Evolutionary conservation across 1,140 invertebrate genomes (phyloP).

Genomic region (Zaprionus vittiger): DNA sequence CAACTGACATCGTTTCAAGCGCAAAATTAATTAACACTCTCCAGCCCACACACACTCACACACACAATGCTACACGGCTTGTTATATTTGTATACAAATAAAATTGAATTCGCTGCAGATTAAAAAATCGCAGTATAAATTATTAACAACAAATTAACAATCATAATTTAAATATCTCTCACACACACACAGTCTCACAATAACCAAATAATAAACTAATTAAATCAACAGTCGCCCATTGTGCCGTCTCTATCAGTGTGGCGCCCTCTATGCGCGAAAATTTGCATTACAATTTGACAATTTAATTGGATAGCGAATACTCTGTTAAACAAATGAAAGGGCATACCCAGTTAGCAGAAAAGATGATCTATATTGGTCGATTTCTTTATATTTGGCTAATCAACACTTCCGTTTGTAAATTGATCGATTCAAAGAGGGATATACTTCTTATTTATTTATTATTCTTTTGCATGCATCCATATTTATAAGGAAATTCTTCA

Average conservation of each 20-base stretch:
- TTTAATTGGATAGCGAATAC: slow-evolving; percentile 37
- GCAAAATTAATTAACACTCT: slow-evolving; percentile 81
- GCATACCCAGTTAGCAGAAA: not conserved
- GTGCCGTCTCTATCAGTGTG: slow-evolving; percentile 39
- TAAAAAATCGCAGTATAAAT: slow-evolving; percentile 66
- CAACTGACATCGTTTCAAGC: slow-evolving; percentile 73
- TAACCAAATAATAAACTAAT: slow-evolving; percentile 76
- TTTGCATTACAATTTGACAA: slow-evolving; percentile 59
- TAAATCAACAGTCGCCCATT: slow-evolving; percentile 69
- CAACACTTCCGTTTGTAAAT: not conserved
- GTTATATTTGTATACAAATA: slow-evolving; percentile 54
- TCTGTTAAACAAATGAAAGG: not conserved
- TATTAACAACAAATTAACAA: slow-evolving; percentile 75
- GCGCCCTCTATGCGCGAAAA: slow-evolving; percentile 42
- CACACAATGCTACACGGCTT: slow-evolving; percentile 7
- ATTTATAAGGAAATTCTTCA: not conserved
- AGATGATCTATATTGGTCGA: not conserved
- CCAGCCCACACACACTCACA: slow-evolving; percentile 33
- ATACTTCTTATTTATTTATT: not conserved
- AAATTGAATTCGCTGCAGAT: slow-evolving; percentile 68
- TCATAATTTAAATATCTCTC: slow-evolving; percentile 64
- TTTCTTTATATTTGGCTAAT: not conserved
- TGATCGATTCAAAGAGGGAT: not conserved
- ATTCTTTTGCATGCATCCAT: not conserved
- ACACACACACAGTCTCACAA: slow-evolving; percentile 20